Evolutionary conservation across 2,888 invertebrate species (phyloP).

Genomic region (Elegia similella): DNA sequence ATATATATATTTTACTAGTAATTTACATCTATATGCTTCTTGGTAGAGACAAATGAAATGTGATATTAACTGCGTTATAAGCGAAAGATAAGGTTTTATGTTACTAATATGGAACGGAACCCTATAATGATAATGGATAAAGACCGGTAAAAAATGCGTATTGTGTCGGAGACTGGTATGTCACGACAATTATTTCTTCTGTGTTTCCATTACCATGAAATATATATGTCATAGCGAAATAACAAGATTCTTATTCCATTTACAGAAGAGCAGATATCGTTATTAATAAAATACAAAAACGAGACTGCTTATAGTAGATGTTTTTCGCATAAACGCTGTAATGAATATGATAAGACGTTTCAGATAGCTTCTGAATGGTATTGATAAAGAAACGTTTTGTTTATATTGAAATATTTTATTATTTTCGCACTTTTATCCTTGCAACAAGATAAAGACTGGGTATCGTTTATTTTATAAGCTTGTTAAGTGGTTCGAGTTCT

Average conservation of each 20-base stretch:
- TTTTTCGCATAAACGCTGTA: neutral
- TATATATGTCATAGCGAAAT: slow-evolving; percentile 11
- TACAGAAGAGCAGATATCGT: neutral
- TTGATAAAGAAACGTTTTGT: neutral
- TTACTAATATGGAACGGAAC: neutral
- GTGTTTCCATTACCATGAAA: slow-evolving; percentile 10
- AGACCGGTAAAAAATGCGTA: slow-evolving; percentile 10
- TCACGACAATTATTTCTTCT: slow-evolving; percentile 1
- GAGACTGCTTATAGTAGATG: neutral
- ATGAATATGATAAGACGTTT: neutral
- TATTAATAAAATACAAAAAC: slow-evolving; percentile 11
- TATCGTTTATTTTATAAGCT: neutral
- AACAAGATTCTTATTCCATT: slow-evolving; percentile 1
- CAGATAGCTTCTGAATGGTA: neutral
- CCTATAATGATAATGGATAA: neutral
- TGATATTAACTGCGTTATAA: too few relatives aligned
- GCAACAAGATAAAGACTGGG: neutral
- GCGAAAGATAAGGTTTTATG: neutral
- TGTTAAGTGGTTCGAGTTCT: too few relatives aligned
- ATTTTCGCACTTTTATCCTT: neutral
- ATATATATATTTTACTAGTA: too few relatives aligned
- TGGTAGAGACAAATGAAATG: too few relatives aligned
- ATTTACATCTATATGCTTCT: too few relatives aligned
- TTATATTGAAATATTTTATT: neutral
- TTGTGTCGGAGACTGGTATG: slow-evolving; percentile 3